phyloP scores from a whole-genome alignment of 2,797 vertebrate species.

The Cirrhinus molitorella region DNA sequence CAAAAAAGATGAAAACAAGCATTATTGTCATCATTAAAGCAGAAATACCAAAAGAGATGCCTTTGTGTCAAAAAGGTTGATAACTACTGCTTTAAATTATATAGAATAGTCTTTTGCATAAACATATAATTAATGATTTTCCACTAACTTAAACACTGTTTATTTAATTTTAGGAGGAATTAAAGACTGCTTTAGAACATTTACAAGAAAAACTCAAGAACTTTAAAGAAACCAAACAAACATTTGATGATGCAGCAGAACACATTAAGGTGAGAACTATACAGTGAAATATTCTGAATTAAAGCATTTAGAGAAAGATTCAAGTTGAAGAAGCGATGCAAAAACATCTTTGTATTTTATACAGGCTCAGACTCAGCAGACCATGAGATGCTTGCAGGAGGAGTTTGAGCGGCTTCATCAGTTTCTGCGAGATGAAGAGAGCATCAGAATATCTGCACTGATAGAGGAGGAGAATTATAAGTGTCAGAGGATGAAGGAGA shows the following conservation, averaged over 20 bases:
- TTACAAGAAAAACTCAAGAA: not conserved
- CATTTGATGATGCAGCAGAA: not conserved
- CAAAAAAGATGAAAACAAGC: no score
- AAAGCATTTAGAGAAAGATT: not conserved
- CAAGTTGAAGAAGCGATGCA: not conserved
- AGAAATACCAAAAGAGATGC: not conserved
- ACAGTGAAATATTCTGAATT: not conserved
- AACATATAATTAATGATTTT: not conserved
- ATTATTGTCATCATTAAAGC: not conserved
- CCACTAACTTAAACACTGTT: not conserved
- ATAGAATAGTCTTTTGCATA: not conserved
- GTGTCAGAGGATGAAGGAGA: not conserved
- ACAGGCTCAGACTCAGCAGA: conserved; percentile 3
- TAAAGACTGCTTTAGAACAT: not conserved
- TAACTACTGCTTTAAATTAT: not conserved
- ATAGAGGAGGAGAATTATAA: conserved; percentile 6
- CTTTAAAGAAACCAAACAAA: conserved; percentile 3
- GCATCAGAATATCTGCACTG: conserved; percentile 22
- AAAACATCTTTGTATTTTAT: not conserved
- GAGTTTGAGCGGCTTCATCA: conserved; percentile 23
- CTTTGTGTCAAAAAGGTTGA: not conserved
- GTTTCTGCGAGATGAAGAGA: conserved; percentile 21
- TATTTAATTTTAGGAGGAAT: not conserved
- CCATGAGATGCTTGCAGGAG: not conserved
- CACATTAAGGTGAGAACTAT: conserved; percentile 6